These are phyloP conservation scores for Chlorospingus semifuscus DNA, from an alignment of 2,797 vertebrate genomes.

Conservation along the genomic window DNA sequence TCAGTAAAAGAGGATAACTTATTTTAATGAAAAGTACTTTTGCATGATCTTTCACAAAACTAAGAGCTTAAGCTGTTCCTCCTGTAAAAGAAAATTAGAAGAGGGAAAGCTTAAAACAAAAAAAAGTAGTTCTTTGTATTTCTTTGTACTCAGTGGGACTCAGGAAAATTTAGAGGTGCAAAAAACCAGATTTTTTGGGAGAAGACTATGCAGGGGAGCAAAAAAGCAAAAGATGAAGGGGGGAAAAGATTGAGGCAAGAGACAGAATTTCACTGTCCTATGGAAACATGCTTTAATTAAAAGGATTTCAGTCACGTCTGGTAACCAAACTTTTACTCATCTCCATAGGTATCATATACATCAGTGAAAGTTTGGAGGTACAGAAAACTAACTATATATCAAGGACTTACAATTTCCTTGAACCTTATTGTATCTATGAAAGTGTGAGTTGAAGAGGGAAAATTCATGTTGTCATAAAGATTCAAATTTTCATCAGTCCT, in stretches of 20 bases:
- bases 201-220: not conserved
- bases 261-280: not conserved
- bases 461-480: not conserved
- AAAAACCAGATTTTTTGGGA: not conserved
- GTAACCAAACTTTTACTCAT: not conserved
- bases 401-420: not conserved
- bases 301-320: accelerated
- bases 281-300: not conserved
- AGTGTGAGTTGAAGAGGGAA: not conserved
- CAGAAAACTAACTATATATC: not conserved
- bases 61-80: not conserved
- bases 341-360: not conserved
- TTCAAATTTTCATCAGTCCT: not conserved
- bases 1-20: not conserved
- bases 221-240: not conserved
- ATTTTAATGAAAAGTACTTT: not conserved
- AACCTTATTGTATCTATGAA: not conserved
- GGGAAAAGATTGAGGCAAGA: not conserved
- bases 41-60: not conserved
- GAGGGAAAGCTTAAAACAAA: not conserved
- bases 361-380: not conserved
- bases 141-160: not conserved
- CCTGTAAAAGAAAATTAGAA: not conserved
- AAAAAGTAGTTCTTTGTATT: not conserved
- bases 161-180: not conserved